Conservation (phyloP, 2,797 vertebrate species). For the Ceryle rudis region DNA sequence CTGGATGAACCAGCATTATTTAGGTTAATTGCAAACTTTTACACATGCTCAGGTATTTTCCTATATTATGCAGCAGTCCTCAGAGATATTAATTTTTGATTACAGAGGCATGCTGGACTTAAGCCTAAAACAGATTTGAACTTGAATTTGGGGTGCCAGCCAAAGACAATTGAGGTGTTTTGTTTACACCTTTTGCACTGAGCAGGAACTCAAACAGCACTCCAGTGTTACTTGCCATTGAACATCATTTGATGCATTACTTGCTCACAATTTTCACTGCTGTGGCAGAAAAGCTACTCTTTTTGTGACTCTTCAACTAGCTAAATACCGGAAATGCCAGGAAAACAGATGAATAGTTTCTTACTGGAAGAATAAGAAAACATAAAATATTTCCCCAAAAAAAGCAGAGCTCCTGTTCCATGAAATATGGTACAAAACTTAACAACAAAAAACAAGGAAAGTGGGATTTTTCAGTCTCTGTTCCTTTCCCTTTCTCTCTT, state of each 20-base stretch:
- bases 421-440: neutral
- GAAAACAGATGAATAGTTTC: neutral
- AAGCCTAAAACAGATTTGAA: neutral
- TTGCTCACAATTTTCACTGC: neutral
- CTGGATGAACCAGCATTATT: neutral
- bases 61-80: rapidly evolving
- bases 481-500: neutral
- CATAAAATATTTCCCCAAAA: neutral
- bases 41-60: neutral
- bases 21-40: neutral
- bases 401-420: neutral
- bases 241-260: neutral
- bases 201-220: neutral
- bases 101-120: neutral
- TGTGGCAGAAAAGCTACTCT: neutral
- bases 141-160: neutral
- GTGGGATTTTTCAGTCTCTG: neutral
- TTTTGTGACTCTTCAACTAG: neutral
- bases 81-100: neutral
- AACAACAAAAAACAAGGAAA: neutral
- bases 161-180: neutral
- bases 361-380: neutral
- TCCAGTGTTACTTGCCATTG: rapidly evolving
- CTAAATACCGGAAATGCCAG: neutral
- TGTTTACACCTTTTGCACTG: neutral